Evolutionary conservation across 1,140 invertebrate species (phyloP).

Genomic region (Medauroidea extradentata): DNA sequence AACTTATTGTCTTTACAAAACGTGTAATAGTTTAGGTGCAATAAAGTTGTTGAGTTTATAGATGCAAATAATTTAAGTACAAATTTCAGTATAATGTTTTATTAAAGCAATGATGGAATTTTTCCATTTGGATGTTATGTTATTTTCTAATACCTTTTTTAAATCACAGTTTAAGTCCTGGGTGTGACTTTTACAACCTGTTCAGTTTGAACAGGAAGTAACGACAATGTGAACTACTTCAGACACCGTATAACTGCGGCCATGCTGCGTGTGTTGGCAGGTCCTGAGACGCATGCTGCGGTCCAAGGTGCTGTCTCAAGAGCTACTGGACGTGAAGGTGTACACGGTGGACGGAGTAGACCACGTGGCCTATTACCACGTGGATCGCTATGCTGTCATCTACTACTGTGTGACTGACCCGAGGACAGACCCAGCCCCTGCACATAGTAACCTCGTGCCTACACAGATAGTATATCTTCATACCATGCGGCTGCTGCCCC

Average conservation of each 20-base stretch:
- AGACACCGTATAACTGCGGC: no score
- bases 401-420: constrained; percentile 9
- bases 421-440: no score
- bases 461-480: no score
- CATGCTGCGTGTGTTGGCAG: constrained; percentile 19
- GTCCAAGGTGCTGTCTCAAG: constrained; percentile 46
- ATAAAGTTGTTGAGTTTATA: background rate
- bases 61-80: background rate
- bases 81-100: background rate
- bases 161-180: background rate
- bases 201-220: no score
- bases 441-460: no score
- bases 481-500: no score
- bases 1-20: no score
- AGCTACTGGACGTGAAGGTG: constrained; percentile 50
- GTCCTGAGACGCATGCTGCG: constrained; percentile 48
- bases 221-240: no score
- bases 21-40: no score
- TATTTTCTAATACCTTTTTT: background rate
- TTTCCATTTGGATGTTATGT: background rate
- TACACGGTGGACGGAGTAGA: constrained; percentile 48
- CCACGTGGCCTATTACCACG: constrained; percentile 45
- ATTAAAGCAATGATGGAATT: background rate
- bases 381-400: background rate
- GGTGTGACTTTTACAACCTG: background rate